phyloP scores from a whole-genome alignment of 2,113 vertebrate species.

The Amia ocellicauda region DNA sequence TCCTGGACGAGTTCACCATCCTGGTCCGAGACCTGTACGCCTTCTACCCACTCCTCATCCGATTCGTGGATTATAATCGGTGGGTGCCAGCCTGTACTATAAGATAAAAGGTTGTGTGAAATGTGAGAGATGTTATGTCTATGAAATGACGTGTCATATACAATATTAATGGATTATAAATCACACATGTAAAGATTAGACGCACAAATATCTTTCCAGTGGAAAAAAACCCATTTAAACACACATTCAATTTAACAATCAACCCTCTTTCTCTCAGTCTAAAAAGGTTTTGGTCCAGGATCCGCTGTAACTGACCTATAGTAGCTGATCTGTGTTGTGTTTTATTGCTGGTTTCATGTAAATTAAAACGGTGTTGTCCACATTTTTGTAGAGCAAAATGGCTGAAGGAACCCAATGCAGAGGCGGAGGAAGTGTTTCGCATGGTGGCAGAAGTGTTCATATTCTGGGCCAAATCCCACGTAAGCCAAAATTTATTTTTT shows the following conservation, averaged over 20 bases:
- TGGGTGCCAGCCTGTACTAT: too few relatives aligned
- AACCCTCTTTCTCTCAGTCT: too few relatives aligned
- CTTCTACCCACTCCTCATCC: slow-evolving; percentile 93
- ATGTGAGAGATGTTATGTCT: too few relatives aligned
- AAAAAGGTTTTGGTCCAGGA: too few relatives aligned
- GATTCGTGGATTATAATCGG: slow-evolving; percentile 98
- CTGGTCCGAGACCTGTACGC: slow-evolving; percentile 91
- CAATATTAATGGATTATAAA: too few relatives aligned
- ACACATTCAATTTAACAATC: not conserved
- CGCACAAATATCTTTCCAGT: too few relatives aligned
- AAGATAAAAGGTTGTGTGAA: too few relatives aligned
- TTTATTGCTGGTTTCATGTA: not conserved
- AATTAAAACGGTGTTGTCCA: too few relatives aligned
- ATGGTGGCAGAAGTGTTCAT: slow-evolving; percentile 97
- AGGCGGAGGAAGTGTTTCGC: slow-evolving; percentile 88
- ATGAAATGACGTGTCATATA: too few relatives aligned
- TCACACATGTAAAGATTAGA: too few relatives aligned
- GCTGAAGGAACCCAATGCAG: slow-evolving; percentile 86
- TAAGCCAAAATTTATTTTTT: slow-evolving; percentile 62
- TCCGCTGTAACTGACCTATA: too few relatives aligned
- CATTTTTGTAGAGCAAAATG: slow-evolving; percentile 77
- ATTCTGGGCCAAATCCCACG: slow-evolving; percentile 96
- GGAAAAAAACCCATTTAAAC: not conserved
- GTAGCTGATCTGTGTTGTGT: too few relatives aligned
- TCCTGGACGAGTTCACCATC: slow-evolving; percentile 91